Conservation (phyloP, 2,888 invertebrate species). For the Bimastos eiseni region DNA sequence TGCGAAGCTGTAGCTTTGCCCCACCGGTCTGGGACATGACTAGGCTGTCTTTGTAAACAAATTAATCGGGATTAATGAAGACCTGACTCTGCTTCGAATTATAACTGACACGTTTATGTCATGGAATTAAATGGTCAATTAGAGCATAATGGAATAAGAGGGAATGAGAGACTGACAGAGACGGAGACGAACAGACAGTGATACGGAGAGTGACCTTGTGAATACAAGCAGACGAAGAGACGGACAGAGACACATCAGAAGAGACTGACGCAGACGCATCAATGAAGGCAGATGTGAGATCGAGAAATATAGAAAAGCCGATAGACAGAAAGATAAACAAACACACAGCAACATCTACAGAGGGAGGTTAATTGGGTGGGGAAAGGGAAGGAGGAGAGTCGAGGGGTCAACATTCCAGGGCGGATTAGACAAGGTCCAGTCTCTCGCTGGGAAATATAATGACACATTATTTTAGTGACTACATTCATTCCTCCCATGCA, state of each 20-base stretch:
- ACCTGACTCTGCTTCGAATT: not conserved
- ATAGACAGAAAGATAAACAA: not conserved
- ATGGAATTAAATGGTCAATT: not conserved
- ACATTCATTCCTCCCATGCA: not conserved
- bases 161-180: not conserved
- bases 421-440: conserved; percentile 6
- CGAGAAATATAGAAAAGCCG: not conserved
- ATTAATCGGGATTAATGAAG: not conserved
- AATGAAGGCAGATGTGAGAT: no score
- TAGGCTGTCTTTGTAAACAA: not conserved
- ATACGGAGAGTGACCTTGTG: not conserved
- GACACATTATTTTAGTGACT: conserved; percentile 5
- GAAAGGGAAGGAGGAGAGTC: not conserved
- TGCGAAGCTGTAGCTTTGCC: no score
- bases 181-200: not conserved
- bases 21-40: not conserved
- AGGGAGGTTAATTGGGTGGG: not conserved
- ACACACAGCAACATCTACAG: not conserved
- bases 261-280: not conserved
- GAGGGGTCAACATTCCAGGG: not conserved
- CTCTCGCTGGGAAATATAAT: not conserved
- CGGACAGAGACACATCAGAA: not conserved
- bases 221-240: not conserved
- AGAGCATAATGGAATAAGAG: not conserved
- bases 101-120: conserved; percentile 7